A percentile compares a stretch with the other conserved stretches of the same genome.
phyloP scores from a whole-genome alignment of 2,888 invertebrate genomes.

The Nysson spinosus region DNA sequence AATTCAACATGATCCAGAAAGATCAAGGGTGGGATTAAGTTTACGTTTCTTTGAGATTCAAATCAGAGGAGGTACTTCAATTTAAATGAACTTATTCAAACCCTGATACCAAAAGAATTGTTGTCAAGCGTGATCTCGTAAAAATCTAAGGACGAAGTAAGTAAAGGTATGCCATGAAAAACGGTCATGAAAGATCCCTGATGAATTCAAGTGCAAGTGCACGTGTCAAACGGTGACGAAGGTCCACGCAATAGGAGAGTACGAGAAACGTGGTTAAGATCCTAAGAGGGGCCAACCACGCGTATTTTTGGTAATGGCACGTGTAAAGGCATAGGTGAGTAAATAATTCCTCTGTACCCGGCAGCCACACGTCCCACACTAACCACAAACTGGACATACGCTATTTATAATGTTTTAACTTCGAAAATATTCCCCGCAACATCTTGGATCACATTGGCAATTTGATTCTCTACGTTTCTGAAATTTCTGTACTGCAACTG shows the following conservation, averaged over 20 bases:
- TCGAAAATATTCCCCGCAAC: conserved; percentile 20
- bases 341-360: conserved; percentile 64
- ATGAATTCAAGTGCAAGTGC: conserved; percentile 43
- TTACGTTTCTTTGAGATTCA: too few species aligned
- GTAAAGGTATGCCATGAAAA: background rate
- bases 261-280: conserved; percentile 24
- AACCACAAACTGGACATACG: conserved; percentile 32
- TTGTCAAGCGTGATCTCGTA: too few species aligned
- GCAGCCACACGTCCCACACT: conserved; percentile 29
- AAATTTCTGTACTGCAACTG: too few species aligned
- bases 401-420: conserved; percentile 62
- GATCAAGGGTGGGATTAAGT: too few species aligned
- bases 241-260: conserved; percentile 12
- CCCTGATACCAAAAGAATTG: too few species aligned
- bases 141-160: background rate
- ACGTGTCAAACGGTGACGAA: conserved; percentile 2
- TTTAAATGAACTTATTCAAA: too few species aligned
- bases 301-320: conserved; percentile 67
- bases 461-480: too few species aligned
- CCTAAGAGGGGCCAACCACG: conserved; percentile 54
- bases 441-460: conserved; percentile 9
- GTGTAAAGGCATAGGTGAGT: conserved; percentile 61
- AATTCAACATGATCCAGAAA: too few species aligned
- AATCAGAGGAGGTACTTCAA: too few species aligned
- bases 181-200: background rate